Evolutionary conservation across 2,888 invertebrate species (phyloP).

Genomic region (Caenorhabditis sulstoni): DNA sequence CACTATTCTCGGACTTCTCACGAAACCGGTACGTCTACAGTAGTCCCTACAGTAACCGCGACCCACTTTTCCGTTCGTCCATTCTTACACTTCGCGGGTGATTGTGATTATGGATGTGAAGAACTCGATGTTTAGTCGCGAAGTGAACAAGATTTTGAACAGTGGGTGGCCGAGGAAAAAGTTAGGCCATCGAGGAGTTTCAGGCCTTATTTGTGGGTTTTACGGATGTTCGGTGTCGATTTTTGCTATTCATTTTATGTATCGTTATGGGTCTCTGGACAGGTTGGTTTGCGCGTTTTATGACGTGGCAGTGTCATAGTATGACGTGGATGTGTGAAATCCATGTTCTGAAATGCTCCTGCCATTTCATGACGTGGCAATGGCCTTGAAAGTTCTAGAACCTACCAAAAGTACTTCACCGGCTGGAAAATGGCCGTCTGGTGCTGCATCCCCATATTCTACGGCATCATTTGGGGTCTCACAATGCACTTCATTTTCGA

Average conservation of each 20-base stretch:
- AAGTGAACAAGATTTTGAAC: slow-evolving; percentile 32
- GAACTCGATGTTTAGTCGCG: slow-evolving; percentile 35
- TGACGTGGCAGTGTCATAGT: too few species aligned
- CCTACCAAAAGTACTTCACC: slow-evolving; percentile 22
- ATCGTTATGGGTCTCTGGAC: slow-evolving; percentile 37
- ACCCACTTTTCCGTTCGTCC: slow-evolving; percentile 42
- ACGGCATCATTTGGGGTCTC: slow-evolving; percentile 31
- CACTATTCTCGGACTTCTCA: slow-evolving; percentile 31
- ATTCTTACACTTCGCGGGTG: slow-evolving; percentile 36
- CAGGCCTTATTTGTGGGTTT: slow-evolving; percentile 44
- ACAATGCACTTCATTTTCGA: slow-evolving; percentile 45
- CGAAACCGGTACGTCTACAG: slow-evolving; percentile 30
- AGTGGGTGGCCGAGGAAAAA: too few species aligned
- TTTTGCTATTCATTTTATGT: slow-evolving; percentile 47
- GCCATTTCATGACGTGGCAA: background rate
- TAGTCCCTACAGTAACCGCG: too few species aligned
- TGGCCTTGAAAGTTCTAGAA: background rate
- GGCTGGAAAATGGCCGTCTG: slow-evolving; percentile 33
- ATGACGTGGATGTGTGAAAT: too few species aligned
- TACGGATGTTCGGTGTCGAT: slow-evolving; percentile 38
- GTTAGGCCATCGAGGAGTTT: background rate
- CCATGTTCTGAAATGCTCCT: too few species aligned
- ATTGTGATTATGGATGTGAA: slow-evolving; percentile 39
- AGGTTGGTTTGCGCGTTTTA: too few species aligned
- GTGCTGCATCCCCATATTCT: slow-evolving; percentile 27